phyloP scores from a whole-genome alignment of 2,888 invertebrate species.

The Orthosia cruda region DNA sequence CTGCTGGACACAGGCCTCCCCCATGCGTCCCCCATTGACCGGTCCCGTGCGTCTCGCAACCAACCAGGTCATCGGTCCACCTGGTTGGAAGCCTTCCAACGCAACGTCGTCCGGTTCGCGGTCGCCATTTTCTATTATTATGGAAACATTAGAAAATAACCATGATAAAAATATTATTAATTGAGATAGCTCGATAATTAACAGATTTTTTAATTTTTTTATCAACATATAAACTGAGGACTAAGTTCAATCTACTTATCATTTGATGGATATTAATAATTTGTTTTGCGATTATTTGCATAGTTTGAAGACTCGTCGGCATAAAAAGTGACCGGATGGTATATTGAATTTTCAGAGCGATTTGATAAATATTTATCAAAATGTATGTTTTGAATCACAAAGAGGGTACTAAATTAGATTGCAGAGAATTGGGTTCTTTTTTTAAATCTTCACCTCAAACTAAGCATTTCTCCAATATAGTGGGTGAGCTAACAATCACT shows the following conservation, averaged over 20 bases:
- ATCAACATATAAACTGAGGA: not conserved
- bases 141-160: too few species aligned
- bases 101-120: too few species aligned
- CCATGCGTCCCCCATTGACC: too few species aligned
- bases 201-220: not conserved
- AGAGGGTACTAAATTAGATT: not conserved
- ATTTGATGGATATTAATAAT: slow-evolving; percentile 15
- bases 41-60: too few species aligned
- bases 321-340: slow-evolving; percentile 19
- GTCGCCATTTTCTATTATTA: too few species aligned
- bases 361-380: slow-evolving; percentile 7
- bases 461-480: too few species aligned
- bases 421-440: not conserved
- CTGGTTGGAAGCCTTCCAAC: too few species aligned
- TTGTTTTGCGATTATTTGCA: not conserved
- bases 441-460: too few species aligned
- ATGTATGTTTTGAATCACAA: slow-evolving; percentile 6
- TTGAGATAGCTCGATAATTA: not conserved
- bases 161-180: too few species aligned
- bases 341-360: slow-evolving; percentile 14
- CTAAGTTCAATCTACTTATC: slow-evolving; percentile 4
- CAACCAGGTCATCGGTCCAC: too few species aligned
- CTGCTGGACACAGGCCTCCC: too few species aligned
- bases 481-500: too few species aligned
- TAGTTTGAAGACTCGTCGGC: not conserved